Evolutionary conservation across 2,797 vertebrate species (phyloP), one percentile per base, ranked within the genome.

Genomic region (Poeciliopsis presidionis): DNA sequence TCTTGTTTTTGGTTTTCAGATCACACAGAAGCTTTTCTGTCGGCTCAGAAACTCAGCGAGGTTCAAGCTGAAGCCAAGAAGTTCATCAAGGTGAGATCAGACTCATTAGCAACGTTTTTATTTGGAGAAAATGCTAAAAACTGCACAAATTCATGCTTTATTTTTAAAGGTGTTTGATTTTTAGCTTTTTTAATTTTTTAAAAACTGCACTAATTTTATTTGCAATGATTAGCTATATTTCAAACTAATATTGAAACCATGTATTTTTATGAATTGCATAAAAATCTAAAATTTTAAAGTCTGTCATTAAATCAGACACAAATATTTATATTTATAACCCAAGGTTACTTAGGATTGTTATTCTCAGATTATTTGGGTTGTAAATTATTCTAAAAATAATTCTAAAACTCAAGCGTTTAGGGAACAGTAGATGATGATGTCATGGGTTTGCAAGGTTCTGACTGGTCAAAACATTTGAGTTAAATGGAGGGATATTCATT

Each of bases 21-120:
- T 89, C 96, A 96, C 84, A 91, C 79, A 7, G 96, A 97, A 76
- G 92, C 96, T 43, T 96, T 95, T 85, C 87, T 89, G 30, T 93
- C 92, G 79, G 91, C 96, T 25, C 85, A 81, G 79, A 74, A 84
- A 0, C 87, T 91, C 39, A 5, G 0, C 2, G 81, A 88, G 8
- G 85, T 72, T 57, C 74, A 65, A 4, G 30, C 67, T 79, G 73
- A 55, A 16, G 85, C 95, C 8, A 76, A 93, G 59, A 75, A 80
- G 4, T 96, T 96, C 91, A 93, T 97, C 81, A 92, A 77, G 90
- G 96, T 98, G 86, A 91, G 94, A 81, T 72, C 3, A 51, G 55
- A 13, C 8, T 13, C 2, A 3, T 47, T 28, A 30, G 9, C n/a
- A 20, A 16, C 4, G 18, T 6, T 53, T 51, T 73, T 13, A 22